Conservation (phyloP, 1,140 invertebrate species). For the Heliconius nattereri region DNA sequence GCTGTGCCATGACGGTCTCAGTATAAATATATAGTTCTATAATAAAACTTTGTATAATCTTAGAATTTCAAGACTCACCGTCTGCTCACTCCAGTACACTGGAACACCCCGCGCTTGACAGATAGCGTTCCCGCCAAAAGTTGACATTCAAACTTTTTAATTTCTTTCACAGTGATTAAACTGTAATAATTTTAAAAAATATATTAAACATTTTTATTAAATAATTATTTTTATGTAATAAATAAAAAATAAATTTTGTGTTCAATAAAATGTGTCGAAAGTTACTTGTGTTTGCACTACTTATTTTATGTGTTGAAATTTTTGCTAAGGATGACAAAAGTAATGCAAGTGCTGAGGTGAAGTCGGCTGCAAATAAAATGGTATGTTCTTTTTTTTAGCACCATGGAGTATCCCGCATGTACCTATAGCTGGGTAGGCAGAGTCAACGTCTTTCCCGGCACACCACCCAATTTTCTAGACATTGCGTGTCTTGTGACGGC, state of each 20-base stretch:
- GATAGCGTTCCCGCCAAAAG: slow-evolving; percentile 12
- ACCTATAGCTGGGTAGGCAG: background rate
- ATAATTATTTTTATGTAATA: background rate
- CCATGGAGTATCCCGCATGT: background rate
- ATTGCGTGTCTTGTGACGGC: background rate
- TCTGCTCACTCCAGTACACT: slow-evolving; percentile 14
- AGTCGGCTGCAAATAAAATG: slow-evolving; percentile 17
- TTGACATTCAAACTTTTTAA: slow-evolving; percentile 11
- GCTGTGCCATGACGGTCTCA: too few relatives aligned
- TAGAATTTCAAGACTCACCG: background rate
- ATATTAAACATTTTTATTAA: slow-evolving; percentile 1
- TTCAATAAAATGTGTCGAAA: slow-evolving; percentile 7
- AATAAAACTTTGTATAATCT: slow-evolving; percentile 5
- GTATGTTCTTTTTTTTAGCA: slow-evolving; percentile 2
- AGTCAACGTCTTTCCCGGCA: background rate
- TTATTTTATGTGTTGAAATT: slow-evolving; percentile 23
- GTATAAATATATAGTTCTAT: slow-evolving; percentile 13
- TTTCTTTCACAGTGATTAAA: background rate
- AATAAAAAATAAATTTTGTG: background rate
- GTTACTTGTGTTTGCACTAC: background rate
- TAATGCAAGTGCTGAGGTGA: slow-evolving; percentile 23
- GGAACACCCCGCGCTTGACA: slow-evolving; percentile 17
- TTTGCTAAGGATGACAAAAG: slow-evolving; percentile 30
- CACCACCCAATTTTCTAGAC: background rate
- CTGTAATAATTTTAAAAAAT: slow-evolving; percentile 2